Evolutionary conservation across 2,113 vertebrate species (phyloP), one percentile per base, ranked within the genome.

Genomic region (Pyxicephalus adspersus): DNA sequence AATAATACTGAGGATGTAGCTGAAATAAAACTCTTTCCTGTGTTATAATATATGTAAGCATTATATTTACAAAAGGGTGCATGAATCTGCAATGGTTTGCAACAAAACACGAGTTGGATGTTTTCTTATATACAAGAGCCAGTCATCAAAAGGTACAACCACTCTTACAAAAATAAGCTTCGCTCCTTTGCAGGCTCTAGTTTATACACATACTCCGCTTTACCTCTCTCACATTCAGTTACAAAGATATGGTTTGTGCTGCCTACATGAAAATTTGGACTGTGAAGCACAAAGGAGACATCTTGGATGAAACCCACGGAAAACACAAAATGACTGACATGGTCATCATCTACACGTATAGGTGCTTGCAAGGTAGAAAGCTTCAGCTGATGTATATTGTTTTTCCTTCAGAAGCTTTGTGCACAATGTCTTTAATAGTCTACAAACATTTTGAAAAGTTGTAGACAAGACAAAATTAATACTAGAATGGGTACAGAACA

Each of bases 1-100:
- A 89, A 87, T 89, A 89, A 86, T 86, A 89, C 88, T 84, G 50
- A 0, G 88, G 85, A 87, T 0, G 61, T 88, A 90, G 90, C 87
- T 83, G 85, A 89, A 90, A 89, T 87, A 85, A 28, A 85, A 55
- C 28, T 34, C 2, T 85, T 86, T 86, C 85, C 86, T 88, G 89
- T 88, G 88, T 87, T 87, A 87, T 90, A 87, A 86, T 85, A 84
- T 90, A 88, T 89, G 86, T 89, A 88, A 71, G 88, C 87, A 85
- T 85, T 85, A 86, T 91, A 90, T 91, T 90, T 91, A 91, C 90
- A 91, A 86, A 45, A 86, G 84, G 85, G 80, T 86, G 83, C 84
- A 88, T 90, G 88, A 86, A 86, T 87, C 86, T 87, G 89, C 78
- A 64, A 55, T 64, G 68, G 9, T 38, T 87, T 85, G 86, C 83